A percentile compares a stretch with the other conserved stretches of the same genome.
These are phyloP conservation scores for Podarcis lilfordi DNA, from an alignment of 2,797 vertebrate genomes.

Conservation along the genomic window DNA sequence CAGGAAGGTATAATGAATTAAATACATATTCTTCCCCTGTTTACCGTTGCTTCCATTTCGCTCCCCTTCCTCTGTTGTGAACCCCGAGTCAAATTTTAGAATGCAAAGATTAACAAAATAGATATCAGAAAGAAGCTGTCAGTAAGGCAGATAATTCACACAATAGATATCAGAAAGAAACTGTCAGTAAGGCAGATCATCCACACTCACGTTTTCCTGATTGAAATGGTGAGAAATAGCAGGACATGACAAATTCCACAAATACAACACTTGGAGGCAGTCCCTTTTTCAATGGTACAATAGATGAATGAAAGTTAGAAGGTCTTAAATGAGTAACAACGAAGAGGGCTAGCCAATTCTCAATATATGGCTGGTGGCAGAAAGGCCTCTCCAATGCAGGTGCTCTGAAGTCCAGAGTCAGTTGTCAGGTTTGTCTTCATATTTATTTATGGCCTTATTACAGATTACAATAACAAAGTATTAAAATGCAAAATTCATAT, in stretches of 20 bases:
- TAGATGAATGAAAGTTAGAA: too few species aligned
- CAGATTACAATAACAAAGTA: background rate
- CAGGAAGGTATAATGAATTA: background rate
- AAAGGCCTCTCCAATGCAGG: background rate
- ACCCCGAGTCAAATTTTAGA: background rate
- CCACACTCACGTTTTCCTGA: too few species aligned
- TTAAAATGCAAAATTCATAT: background rate
- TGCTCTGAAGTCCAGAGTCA: background rate
- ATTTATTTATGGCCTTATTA: background rate
- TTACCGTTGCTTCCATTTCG: background rate
- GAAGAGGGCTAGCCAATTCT: background rate
- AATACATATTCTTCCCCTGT: background rate
- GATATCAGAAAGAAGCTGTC: too few species aligned
- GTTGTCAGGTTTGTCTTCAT: background rate
- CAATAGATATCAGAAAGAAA: too few species aligned
- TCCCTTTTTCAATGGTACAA: too few species aligned
- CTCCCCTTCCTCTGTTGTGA: background rate
- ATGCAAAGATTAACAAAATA: background rate
- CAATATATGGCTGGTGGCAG: background rate
- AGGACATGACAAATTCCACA: too few species aligned
- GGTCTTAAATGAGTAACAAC: too few species aligned
- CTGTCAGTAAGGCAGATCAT: too few species aligned
- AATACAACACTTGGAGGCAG: too few species aligned
- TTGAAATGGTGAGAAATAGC: too few species aligned
- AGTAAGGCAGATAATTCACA: too few species aligned